Percentiles rank a stretch among this genome's conserved stretches.
These are phyloP conservation scores for Armadillidium nasatum DNA, from an alignment of 1,140 invertebrate genomes.

Conservation along the genomic window DNA sequence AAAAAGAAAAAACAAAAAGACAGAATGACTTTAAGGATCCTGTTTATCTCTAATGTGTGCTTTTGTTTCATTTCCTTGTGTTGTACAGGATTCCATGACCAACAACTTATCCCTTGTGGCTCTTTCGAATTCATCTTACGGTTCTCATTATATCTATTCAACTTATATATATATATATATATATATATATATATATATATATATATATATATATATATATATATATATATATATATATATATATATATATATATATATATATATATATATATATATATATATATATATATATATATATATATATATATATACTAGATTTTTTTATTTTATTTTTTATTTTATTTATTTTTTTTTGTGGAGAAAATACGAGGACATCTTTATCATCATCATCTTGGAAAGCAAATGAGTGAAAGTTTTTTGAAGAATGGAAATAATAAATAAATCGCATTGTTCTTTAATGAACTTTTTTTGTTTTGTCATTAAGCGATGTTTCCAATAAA, in stretches of 20 bases:
- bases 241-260: neutral
- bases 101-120: neutral
- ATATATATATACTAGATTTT: neutral
- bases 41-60: neutral
- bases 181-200: neutral
- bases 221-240: neutral
- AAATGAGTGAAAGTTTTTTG: too few relatives aligned
- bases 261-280: neutral
- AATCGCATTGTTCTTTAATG: too few relatives aligned
- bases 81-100: neutral
- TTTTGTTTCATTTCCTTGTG: conserved; percentile 1
- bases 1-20: too few relatives aligned
- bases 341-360: neutral
- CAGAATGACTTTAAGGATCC: neutral
- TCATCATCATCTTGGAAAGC: too few relatives aligned
- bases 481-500: too few relatives aligned
- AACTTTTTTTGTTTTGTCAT: too few relatives aligned
- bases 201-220: neutral
- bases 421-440: too few relatives aligned
- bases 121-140: neutral
- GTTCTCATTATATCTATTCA: conserved; percentile 2
- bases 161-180: neutral
- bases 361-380: too few relatives aligned
- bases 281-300: neutral
- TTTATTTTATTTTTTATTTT: neutral